Conservation (phyloP, 2,888 invertebrate species). For the Chrysolina oricalcia region DNA sequence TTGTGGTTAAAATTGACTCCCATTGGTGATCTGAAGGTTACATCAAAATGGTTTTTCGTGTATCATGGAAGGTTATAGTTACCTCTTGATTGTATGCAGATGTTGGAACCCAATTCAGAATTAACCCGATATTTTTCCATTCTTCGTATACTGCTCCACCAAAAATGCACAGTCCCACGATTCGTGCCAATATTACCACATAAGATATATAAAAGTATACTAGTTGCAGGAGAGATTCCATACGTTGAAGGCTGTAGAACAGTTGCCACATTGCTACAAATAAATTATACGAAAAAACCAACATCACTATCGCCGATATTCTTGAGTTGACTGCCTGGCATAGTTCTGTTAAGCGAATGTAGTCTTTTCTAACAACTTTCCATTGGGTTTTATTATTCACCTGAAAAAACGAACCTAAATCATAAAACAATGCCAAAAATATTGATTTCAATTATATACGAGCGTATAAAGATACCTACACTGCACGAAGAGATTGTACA, state of each 20-base stretch:
- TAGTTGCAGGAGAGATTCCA: conserved; percentile 58
- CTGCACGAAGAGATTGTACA: too few species aligned
- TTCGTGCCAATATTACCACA: conserved; percentile 66
- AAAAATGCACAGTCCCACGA: conserved; percentile 62
- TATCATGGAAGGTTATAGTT: too few species aligned
- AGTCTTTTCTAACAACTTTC: conserved; percentile 54
- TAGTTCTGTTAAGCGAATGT: conserved; percentile 49
- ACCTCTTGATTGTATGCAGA: conserved; percentile 80
- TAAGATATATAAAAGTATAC: conserved; percentile 65
- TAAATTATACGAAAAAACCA: conserved; percentile 81
- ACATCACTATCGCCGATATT: conserved; percentile 77
- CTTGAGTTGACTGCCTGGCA: conserved; percentile 75
- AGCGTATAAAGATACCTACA: too few species aligned
- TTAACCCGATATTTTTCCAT: conserved; percentile 62
- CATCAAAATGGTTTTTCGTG: too few species aligned
- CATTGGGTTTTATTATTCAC: conserved; percentile 50
- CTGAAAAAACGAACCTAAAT: conserved; percentile 41
- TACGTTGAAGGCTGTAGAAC: conserved; percentile 76
- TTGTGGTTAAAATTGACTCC: too few species aligned
- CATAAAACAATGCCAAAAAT: too few species aligned
- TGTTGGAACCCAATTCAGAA: conserved; percentile 78
- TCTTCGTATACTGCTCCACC: conserved; percentile 66
- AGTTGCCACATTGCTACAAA: conserved; percentile 84
- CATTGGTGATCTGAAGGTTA: too few species aligned
- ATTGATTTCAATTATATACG: too few species aligned